Percentiles rank a stretch among this genome's conserved stretches.
Evolutionary conservation across 2,797 vertebrate species (phyloP).

Genomic region (Gambusia yucatana): DNA sequence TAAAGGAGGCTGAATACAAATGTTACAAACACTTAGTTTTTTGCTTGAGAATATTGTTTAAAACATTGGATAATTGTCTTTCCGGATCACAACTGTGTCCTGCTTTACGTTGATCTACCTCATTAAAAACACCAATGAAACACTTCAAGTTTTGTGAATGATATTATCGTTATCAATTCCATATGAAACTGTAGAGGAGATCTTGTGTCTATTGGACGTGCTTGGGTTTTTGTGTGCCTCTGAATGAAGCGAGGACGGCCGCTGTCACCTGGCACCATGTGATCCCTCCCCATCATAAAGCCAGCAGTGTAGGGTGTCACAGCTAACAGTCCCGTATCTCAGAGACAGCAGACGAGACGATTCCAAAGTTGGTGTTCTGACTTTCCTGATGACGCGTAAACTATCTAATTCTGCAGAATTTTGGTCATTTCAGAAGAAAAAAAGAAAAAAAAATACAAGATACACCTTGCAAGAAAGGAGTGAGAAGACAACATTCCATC

Average conservation of each 20-base stretch:
- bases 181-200: slow-evolving; percentile 10
- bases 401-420: neutral
- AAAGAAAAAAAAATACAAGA: neutral
- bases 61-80: neutral
- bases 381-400: neutral
- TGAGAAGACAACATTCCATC: neutral
- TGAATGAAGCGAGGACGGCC: slow-evolving; percentile 40
- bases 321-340: slow-evolving; percentile 20
- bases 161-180: neutral
- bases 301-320: slow-evolving; percentile 67
- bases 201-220: slow-evolving; percentile 15
- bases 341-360: slow-evolving; percentile 17
- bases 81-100: neutral
- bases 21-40: neutral
- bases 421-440: neutral
- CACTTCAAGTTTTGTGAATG: neutral
- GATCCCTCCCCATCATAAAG: slow-evolving; percentile 47
- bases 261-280: slow-evolving; percentile 31
- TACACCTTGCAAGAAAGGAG: neutral
- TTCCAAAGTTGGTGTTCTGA: slow-evolving; percentile 15
- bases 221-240: slow-evolving; percentile 34
- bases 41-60: neutral
- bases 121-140: neutral
- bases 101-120: neutral
- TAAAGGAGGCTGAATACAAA: neutral